These are phyloP conservation scores for Agriopis leucophaearia DNA, from an alignment of 2,888 invertebrate genomes.

Conservation along the genomic window DNA sequence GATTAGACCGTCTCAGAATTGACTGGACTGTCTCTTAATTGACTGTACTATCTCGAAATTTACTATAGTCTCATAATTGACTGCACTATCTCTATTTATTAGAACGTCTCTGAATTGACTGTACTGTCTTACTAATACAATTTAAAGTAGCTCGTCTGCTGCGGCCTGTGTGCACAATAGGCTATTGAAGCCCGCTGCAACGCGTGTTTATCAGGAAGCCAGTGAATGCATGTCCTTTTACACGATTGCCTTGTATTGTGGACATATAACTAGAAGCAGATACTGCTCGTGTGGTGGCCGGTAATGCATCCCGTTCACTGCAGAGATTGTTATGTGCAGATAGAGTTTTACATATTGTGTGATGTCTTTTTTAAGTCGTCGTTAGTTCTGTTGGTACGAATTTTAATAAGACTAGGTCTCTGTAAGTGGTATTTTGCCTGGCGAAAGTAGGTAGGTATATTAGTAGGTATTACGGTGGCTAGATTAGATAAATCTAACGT, in stretches of 20 bases:
- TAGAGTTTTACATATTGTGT: neutral
- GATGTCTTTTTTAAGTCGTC: neutral
- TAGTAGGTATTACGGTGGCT: no score
- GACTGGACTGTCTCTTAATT: no score
- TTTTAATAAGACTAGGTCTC: neutral
- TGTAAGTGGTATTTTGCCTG: no score
- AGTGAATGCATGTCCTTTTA: slow-evolving; percentile 58
- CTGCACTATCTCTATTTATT: no score
- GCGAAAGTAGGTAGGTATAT: no score
- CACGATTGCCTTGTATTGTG: slow-evolving; percentile 49
- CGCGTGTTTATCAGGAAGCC: slow-evolving; percentile 56
- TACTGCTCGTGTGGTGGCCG: slow-evolving; percentile 28
- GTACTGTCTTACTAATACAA: neutral
- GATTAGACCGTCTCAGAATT: no score
- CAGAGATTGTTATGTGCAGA: slow-evolving; percentile 14
- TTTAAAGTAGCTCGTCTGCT: slow-evolving; percentile 36
- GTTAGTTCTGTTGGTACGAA: neutral
- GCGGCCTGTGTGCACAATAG: slow-evolving; percentile 48
- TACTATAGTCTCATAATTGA: no score
- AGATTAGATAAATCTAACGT: no score
- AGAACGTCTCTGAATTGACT: no score
- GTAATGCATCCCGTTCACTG: slow-evolving; percentile 29
- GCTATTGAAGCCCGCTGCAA: slow-evolving; percentile 48
- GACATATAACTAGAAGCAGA: neutral
- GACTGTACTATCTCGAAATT: no score